phyloP scores from a whole-genome alignment of 2,797 vertebrate species.

The Echeneis naucrates region DNA sequence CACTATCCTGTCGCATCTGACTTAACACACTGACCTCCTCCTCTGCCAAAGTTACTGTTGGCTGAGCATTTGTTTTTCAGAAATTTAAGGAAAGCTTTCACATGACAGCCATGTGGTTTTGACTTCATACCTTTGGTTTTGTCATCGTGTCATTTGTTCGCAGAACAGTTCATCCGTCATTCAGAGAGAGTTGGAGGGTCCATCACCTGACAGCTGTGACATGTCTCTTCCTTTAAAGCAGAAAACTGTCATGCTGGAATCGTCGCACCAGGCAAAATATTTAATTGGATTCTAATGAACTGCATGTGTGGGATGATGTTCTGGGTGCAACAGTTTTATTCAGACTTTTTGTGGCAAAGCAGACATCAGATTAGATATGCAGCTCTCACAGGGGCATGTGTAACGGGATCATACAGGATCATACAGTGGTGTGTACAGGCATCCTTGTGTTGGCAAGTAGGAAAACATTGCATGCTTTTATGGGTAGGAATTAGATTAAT shows the following conservation, averaged over 20 bases:
- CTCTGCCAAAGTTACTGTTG: slow-evolving; percentile 5
- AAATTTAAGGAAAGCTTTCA: slow-evolving; percentile 23
- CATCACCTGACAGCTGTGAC: slow-evolving; percentile 41
- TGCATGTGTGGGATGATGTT: slow-evolving; percentile 65
- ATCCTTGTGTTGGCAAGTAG: slow-evolving; percentile 41
- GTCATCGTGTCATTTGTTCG: not conserved
- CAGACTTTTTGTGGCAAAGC: slow-evolving; percentile 55
- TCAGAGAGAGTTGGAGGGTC: slow-evolving; percentile 21
- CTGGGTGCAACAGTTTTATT: slow-evolving; percentile 48
- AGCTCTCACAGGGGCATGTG: slow-evolving; percentile 53
- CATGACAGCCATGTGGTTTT: not conserved
- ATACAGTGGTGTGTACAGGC: slow-evolving; percentile 21
- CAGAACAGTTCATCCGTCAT: slow-evolving; percentile 6
- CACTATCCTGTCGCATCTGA: slow-evolving; percentile 11
- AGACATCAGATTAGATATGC: slow-evolving; percentile 63
- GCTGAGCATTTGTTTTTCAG: slow-evolving; percentile 9
- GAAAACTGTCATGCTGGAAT: slow-evolving; percentile 51
- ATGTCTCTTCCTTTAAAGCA: slow-evolving; percentile 21
- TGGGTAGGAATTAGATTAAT: slow-evolving; percentile 55
- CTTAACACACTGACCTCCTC: slow-evolving; percentile 32
- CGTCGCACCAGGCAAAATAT: slow-evolving; percentile 47
- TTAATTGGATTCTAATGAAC: slow-evolving; percentile 73
- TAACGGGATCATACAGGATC: slow-evolving; percentile 47
- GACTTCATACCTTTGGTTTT: not conserved
- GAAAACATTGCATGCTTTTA: slow-evolving; percentile 51